Conservation (phyloP, 2,888 invertebrate genomes). For the Drosophila dives region DNA sequence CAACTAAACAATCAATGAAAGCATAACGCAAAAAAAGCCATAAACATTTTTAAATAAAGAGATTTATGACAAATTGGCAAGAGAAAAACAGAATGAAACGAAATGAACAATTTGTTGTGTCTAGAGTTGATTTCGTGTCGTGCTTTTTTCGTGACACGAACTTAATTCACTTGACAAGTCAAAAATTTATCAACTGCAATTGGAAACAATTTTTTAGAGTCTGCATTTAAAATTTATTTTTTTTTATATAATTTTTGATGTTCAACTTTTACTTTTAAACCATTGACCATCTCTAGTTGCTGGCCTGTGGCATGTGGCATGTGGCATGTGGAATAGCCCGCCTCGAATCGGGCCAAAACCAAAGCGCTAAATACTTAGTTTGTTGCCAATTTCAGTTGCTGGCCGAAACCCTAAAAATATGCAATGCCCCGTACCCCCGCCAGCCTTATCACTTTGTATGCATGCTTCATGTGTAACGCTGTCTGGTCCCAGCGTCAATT, state of each 20-base stretch:
- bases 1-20: slow-evolving; percentile 23
- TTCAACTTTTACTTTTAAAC: neutral
- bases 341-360: slow-evolving; percentile 31
- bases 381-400: slow-evolving; percentile 47
- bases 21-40: slow-evolving; percentile 44
- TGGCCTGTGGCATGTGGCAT: neutral
- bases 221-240: neutral
- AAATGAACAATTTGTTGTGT: neutral
- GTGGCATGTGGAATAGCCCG: neutral
- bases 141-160: neutral
- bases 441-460: neutral
- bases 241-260: neutral
- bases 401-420: slow-evolving; percentile 75
- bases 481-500: slow-evolving; percentile 45
- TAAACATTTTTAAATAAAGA: slow-evolving; percentile 73
- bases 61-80: slow-evolving; percentile 78
- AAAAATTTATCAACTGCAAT: neutral
- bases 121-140: neutral
- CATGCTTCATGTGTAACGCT: slow-evolving; percentile 19
- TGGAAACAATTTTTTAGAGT: neutral
- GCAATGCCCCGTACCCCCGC: slow-evolving; percentile 30
- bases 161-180: neutral
- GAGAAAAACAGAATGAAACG: slow-evolving; percentile 13
- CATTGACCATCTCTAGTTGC: slow-evolving; percentile 8
- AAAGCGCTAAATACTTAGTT: slow-evolving; percentile 67